These are phyloP conservation scores for Eumeta japonica DNA, from an alignment of 1,140 invertebrate species.

Conservation along the genomic window DNA sequence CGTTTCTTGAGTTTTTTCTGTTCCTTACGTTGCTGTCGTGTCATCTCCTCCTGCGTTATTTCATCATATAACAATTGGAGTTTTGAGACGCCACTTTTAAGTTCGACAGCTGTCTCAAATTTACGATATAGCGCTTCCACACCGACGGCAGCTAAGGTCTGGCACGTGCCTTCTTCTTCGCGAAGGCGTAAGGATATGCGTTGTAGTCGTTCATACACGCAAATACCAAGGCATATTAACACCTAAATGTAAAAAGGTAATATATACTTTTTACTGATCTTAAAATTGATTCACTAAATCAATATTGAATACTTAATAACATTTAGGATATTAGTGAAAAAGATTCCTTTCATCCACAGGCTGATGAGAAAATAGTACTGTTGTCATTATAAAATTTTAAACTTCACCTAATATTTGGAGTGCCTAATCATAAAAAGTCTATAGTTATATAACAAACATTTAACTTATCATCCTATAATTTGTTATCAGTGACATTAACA, in stretches of 20 bases:
- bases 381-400: no score
- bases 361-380: no score
- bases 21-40: conserved; percentile 79
- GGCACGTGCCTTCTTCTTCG: conserved; percentile 88
- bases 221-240: conserved; percentile 87
- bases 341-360: no score
- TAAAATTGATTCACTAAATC: no score
- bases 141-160: conserved; percentile 84
- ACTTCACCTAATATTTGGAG: no score
- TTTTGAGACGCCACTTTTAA: conserved; percentile 85
- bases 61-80: conserved; percentile 80
- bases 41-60: conserved; percentile 78
- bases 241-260: conserved; percentile 39
- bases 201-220: conserved; percentile 85
- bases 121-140: conserved; percentile 83
- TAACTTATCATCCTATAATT: no score
- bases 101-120: conserved; percentile 86
- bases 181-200: conserved; percentile 79
- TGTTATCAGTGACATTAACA: no score
- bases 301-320: no score
- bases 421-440: no score
- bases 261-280: no score
- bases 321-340: no score
- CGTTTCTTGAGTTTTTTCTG: conserved; percentile 84
- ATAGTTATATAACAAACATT: no score